Evolutionary conservation across 2,888 invertebrate species (phyloP).

Genomic region (Dichetophora obliterata): DNA sequence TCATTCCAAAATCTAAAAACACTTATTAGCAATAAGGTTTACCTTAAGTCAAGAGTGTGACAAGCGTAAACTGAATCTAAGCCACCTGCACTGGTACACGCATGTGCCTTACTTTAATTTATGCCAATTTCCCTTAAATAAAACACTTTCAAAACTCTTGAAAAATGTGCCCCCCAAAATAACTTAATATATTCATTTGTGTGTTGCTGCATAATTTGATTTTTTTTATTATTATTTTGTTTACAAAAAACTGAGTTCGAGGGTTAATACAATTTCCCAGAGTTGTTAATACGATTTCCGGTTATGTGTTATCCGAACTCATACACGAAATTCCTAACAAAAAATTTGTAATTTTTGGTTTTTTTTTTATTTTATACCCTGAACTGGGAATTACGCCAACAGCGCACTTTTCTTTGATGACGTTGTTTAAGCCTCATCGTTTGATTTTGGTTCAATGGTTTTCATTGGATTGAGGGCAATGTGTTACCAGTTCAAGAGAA

Average conservation of each 20-base stretch:
- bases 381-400: not conserved
- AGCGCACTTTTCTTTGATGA: constrained; percentile 2
- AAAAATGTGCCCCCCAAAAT: not conserved
- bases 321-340: too few species aligned
- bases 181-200: constrained; percentile 3
- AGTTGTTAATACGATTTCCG: constrained; percentile 50
- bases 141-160: not conserved
- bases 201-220: not conserved
- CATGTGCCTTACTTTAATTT: not conserved
- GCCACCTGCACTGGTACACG: too few species aligned
- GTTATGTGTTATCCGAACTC: constrained; percentile 15
- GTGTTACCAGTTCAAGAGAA: not conserved
- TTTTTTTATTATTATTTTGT: not conserved
- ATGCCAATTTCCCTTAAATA: not conserved
- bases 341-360: too few species aligned
- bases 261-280: constrained; percentile 48
- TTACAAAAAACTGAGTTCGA: not conserved
- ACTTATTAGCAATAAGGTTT: too few species aligned
- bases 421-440: not conserved
- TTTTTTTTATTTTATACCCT: too few species aligned
- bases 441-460: constrained; percentile 26
- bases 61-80: too few species aligned
- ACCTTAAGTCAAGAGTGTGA: too few species aligned
- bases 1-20: too few species aligned
- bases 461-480: not conserved